Percentiles rank a stretch among this genome's conserved stretches.
These are phyloP conservation scores for Hypotaenidia okinawae DNA, from an alignment of 2,797 vertebrate genomes.

Conservation along the genomic window DNA sequence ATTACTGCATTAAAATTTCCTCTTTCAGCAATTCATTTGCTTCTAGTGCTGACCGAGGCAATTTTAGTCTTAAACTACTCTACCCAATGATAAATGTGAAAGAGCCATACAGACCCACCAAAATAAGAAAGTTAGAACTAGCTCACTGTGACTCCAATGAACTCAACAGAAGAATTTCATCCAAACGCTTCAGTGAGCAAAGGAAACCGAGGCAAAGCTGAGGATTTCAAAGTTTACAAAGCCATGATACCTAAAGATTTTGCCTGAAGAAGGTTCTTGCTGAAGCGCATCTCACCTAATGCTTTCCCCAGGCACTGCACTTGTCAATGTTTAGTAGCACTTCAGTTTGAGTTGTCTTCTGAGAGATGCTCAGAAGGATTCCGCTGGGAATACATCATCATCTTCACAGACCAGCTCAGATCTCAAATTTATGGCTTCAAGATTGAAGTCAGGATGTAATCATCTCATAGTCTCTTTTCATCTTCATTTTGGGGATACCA, in stretches of 20 bases:
- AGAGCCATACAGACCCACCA: not conserved
- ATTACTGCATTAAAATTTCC: not conserved
- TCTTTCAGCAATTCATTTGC: not conserved
- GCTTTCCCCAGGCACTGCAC: not conserved
- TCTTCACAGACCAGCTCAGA: not conserved
- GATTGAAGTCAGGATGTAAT: not conserved
- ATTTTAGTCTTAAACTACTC: not conserved
- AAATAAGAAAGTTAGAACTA: slow-evolving; percentile 12
- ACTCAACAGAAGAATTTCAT: not conserved
- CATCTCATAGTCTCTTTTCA: not conserved
- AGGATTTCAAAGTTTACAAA: no score
- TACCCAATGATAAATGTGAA: not conserved
- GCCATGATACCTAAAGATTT: not conserved
- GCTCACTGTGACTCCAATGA: not conserved
- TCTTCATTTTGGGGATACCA: not conserved
- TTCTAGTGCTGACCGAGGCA: not conserved
- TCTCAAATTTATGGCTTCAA: not conserved
- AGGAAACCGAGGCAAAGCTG: slow-evolving; percentile 45
- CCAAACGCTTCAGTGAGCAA: slow-evolving; percentile 22
- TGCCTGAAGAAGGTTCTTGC: not conserved
- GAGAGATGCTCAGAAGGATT: not conserved
- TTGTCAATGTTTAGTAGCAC: not conserved
- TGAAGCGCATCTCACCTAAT: not conserved
- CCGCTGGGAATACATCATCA: not conserved
- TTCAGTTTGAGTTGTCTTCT: not conserved